Evolutionary conservation across 2,888 invertebrate genomes (phyloP).

Genomic region (Acrocyrtus sp.): DNA sequence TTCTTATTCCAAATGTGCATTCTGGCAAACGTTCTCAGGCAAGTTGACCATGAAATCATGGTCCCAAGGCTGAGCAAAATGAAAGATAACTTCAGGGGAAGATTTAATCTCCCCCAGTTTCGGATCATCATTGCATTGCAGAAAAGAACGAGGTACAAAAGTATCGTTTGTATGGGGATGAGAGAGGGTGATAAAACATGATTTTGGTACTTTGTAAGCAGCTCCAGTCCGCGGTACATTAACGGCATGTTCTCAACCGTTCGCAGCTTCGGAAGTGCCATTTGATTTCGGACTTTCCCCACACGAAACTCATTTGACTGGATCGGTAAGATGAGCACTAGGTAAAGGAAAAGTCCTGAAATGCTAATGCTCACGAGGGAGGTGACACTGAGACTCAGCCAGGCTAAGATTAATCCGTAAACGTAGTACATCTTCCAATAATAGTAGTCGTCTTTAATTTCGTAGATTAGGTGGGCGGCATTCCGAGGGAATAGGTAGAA

Average conservation of each 20-base stretch:
- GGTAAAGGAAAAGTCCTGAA: background rate
- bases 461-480: slow-evolving; percentile 11
- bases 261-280: slow-evolving; percentile 1
- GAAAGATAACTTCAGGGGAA: background rate
- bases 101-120: slow-evolving; percentile 5
- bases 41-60: background rate
- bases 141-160: slow-evolving; percentile 10
- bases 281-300: background rate
- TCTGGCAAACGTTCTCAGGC: slow-evolving; percentile 5
- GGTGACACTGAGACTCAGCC: background rate
- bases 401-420: background rate
- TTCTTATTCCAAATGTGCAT: slow-evolving; percentile 8
- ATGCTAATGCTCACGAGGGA: background rate
- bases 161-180: slow-evolving; percentile 13
- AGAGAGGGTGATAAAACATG: background rate
- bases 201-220: slow-evolving; percentile 18
- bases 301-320: slow-evolving; percentile 14
- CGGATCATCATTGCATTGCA: slow-evolving; percentile 21
- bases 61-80: background rate
- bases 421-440: background rate
- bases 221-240: slow-evolving; percentile 21
- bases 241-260: slow-evolving; percentile 7
- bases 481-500: slow-evolving; percentile 13
- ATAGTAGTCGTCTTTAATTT: slow-evolving; percentile 2
- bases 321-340: slow-evolving; percentile 3